Evolutionary conservation across 2,113 vertebrate species (phyloP).

Genomic region (Daubentonia madagascariensis): DNA sequence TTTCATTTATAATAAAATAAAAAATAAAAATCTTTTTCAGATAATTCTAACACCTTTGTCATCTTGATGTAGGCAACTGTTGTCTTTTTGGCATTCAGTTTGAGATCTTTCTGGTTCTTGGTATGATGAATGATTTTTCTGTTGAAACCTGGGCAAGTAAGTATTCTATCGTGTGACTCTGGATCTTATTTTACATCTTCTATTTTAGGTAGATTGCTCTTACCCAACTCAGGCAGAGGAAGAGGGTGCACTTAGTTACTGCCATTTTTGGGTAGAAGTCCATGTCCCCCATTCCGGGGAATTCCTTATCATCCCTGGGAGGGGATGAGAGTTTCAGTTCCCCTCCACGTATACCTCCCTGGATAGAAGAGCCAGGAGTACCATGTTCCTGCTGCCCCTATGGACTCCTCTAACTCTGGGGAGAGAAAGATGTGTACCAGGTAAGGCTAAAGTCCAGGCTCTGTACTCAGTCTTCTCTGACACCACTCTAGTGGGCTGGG

Average conservation of each 20-base stretch:
- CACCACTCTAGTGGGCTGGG: background rate
- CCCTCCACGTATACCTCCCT: background rate
- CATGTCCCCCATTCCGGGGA: background rate
- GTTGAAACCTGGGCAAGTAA: background rate
- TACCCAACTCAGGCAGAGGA: background rate
- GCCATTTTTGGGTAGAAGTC: background rate
- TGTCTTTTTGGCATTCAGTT: background rate
- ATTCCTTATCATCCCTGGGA: background rate
- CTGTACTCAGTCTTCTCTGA: background rate
- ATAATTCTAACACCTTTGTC: background rate
- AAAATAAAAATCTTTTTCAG: background rate
- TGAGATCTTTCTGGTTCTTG: background rate
- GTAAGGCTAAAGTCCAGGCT: background rate
- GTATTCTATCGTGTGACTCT: background rate
- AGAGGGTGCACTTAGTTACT: background rate
- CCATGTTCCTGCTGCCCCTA: background rate
- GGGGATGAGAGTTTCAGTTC: rapidly evolving
- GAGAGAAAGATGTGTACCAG: rapidly evolving
- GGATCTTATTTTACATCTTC: background rate
- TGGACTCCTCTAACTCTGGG: background rate
- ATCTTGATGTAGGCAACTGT: background rate
- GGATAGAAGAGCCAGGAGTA: background rate
- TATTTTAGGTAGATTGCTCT: background rate
- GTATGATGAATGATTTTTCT: background rate
- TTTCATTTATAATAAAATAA: background rate